Conservation (phyloP, 2,113 vertebrate species). For the Sus scrofa region DNA sequence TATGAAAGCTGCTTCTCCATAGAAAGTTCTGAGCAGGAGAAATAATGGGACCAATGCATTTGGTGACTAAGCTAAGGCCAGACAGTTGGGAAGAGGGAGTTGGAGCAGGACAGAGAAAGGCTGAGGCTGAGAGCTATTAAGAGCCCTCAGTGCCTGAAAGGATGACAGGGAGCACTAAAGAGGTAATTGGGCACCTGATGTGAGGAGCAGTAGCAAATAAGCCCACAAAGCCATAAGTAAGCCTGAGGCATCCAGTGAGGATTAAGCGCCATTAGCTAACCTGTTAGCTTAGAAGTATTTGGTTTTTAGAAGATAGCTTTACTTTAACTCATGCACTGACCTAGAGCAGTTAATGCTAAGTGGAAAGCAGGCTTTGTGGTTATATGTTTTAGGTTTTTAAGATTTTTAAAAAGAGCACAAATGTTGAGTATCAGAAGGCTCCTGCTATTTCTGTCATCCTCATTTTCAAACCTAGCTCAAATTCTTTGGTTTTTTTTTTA, state of each 20-base stretch:
- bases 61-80: conserved; percentile 34
- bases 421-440: not conserved
- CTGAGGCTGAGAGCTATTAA: conserved; percentile 42
- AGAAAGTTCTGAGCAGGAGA: conserved; percentile 9
- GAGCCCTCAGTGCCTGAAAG: not conserved
- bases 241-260: conserved; percentile 58
- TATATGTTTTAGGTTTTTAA: not conserved
- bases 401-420: not conserved
- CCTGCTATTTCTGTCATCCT: not conserved
- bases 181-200: conserved; percentile 73
- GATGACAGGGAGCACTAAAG: conserved; percentile 9
- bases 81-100: not conserved
- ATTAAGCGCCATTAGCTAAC: conserved; percentile 68
- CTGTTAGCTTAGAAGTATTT: conserved; percentile 11
- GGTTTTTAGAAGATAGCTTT: conserved; percentile 17
- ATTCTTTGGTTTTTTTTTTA: not conserved
- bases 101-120: not conserved
- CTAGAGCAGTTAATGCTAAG: not conserved
- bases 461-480: conserved; percentile 30
- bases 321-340: not conserved
- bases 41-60: conserved; percentile 23
- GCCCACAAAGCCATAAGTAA: conserved; percentile 37
- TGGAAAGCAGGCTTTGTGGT: conserved; percentile 15
- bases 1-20: not conserved
- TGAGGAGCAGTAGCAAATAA: conserved; percentile 59